Evolutionary conservation across 2,797 vertebrate species (phyloP), one percentile per base, ranked within the genome.

Genomic region (Microctenopoma steveboyesi): DNA sequence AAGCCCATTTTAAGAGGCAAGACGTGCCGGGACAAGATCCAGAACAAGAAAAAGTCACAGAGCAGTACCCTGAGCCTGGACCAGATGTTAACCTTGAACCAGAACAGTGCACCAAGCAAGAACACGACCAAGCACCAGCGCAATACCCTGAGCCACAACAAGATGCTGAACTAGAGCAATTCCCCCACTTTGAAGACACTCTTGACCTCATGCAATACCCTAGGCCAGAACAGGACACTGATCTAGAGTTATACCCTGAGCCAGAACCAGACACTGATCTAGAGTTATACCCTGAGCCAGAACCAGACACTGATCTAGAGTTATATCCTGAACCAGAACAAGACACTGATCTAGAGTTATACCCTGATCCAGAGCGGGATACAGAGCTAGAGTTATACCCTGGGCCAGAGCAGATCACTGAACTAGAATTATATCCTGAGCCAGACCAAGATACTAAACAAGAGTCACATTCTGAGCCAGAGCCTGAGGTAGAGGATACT

Each of bases 1-100:
- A 94, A 7, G 67, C 80, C 11, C 84, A 81, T 18, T 68, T 55
- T 46, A 89, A 82, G 74, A 91, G 60, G 52, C 79, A 90, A 66
- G 89, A 90, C 63, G 85, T 63, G 27, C n/a, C 49, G 5, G 72
- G 86, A 52, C 40, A 64, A 0, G 5, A 54, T 5, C 58, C 62
- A 45, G 58, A 60, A 4, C 51, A 18, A 46, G 68, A 61, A 9
- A 55, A 64, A 6, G 42, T 59, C 0, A 18, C 27, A 53, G 22
- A 62, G 14, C 46, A 30, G 39, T 3, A 33, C 1, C 27, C 14
- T 49, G 59, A 74, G 15, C 27, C 53, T 8, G 3, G 69, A 1
- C 52, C 15, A 22, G 58, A 65, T 2, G 40, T 81, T 47, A 58
- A 82, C 25, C 51, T 27, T 43, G 51, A 65, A n/a, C 55, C 45